Conservation (phyloP, 2,797 vertebrate genomes). For the Falco biarmicus region DNA sequence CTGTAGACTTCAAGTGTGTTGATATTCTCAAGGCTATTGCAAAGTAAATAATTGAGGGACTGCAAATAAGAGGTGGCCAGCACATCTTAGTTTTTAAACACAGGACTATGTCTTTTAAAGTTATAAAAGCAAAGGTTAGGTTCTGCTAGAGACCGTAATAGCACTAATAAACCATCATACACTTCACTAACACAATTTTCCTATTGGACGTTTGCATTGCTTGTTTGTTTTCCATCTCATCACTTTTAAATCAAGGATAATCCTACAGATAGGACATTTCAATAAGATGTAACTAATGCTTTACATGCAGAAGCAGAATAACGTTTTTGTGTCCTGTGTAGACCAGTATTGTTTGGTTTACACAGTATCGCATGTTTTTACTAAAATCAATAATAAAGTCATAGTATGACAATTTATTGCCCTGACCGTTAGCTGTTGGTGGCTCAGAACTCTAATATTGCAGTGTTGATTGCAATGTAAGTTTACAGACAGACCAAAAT, state of each 20-base stretch:
- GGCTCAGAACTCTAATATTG: background rate
- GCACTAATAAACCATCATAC: background rate
- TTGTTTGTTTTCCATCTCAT: background rate
- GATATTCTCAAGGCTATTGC: background rate
- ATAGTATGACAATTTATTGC: background rate
- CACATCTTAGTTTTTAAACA: background rate
- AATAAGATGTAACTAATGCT: background rate
- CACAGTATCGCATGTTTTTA: background rate
- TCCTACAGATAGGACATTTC: background rate
- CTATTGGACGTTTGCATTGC: background rate
- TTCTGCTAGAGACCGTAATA: background rate
- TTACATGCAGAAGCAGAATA: background rate
- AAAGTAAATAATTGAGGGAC: background rate
- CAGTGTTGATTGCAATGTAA: background rate
- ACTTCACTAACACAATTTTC: background rate
- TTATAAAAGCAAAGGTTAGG: background rate
- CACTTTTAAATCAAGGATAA: background rate
- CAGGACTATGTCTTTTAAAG: background rate
- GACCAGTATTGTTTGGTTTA: background rate
- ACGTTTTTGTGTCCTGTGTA: background rate
- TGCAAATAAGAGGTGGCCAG: background rate
- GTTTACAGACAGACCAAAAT: background rate
- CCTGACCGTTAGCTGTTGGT: background rate
- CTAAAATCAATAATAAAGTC: background rate
- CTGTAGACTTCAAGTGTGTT: background rate